A percentile compares a stretch with the other conserved stretches of the same genome.
These are phyloP conservation scores for Clarias platycephalus DNA, from an alignment of 2,797 vertebrate genomes.

Conservation along the genomic window DNA sequence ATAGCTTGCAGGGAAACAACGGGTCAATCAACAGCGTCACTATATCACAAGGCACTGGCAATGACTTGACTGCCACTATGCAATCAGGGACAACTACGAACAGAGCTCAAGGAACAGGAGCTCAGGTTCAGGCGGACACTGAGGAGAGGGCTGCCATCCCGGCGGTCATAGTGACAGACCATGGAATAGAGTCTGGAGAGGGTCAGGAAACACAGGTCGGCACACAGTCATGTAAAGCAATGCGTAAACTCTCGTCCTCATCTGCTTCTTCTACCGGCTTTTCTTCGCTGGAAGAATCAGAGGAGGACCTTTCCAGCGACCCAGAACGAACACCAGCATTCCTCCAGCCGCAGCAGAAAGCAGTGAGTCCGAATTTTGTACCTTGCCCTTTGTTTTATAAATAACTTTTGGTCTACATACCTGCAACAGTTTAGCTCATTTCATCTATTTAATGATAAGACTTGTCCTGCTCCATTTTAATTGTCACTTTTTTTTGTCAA, in stretches of 20 bases:
- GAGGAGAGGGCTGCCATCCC: conserved; percentile 72
- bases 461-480: too few species aligned
- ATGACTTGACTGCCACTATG: conserved; percentile 30
- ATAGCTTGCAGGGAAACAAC: conserved; percentile 54
- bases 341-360: conserved; percentile 88
- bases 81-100: conserved; percentile 17
- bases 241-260: conserved; percentile 94
- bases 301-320: conserved; percentile 96
- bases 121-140: conserved; percentile 31
- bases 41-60: conserved; percentile 40
- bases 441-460: too few species aligned
- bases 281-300: conserved; percentile 96
- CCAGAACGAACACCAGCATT: conserved; percentile 83
- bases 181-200: conserved; percentile 77
- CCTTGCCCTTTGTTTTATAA: background rate
- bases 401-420: background rate
- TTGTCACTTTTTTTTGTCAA: too few species aligned
- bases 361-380: conserved; percentile 79
- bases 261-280: conserved; percentile 95
- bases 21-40: conserved; percentile 20
- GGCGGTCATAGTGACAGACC: conserved; percentile 89
- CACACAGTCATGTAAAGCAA: conserved; percentile 67
- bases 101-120: conserved; percentile 36
- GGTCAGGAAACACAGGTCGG: conserved; percentile 62
- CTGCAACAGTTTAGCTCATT: too few species aligned